Base-by-base conservation (phyloP, 2,797 vertebrate genomes). In the Poecilia wingei region DNA sequence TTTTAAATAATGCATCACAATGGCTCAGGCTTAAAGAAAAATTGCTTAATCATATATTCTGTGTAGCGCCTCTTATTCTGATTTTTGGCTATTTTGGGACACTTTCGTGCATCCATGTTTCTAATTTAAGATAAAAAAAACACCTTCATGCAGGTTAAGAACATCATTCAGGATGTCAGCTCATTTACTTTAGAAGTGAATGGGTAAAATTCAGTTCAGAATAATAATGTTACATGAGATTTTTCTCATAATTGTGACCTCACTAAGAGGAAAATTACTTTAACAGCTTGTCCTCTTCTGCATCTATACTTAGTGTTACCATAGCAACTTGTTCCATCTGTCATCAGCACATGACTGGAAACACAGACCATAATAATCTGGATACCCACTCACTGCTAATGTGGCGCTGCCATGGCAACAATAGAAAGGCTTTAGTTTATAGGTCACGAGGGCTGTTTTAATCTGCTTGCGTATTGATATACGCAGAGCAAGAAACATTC, bases 331-430 rank as follows among this genome's bases (percentile, higher is more conserved):
- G 80, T 77, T 61, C 82, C 47, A 43, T 79, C 87, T 91, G 90
- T 91, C 89, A 88, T 79, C 68, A 75, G 70, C 92, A 91, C 91
- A 90, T 91, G 92, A 84, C 75, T 80, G 46, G 59, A 84, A 87
- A 6, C 4, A 87, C 86, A 90, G 88, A 90, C 88, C 88, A 91
- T 88, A 90, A 91, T 91, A 68, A 68, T 68, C 64, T 68, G 33
- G 64, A 25, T 68, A 41, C 64, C 36, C 64, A 68, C 64, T 36
- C 59, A 68, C 64, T 41, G 36, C 31, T 0, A 5, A 64, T 6
- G 18, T 16, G 3, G 31, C 2, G 9, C 36, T 68, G 36, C 20
- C 61, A 66, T 66, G 61, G 33, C 33, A 66, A 66, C 61, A 66
- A 39, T 22, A 25, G 20, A 39, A 68, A 68, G 64, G 36, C 64